Conservation (phyloP, 1,140 invertebrate species). For the Pararge aegeria region DNA sequence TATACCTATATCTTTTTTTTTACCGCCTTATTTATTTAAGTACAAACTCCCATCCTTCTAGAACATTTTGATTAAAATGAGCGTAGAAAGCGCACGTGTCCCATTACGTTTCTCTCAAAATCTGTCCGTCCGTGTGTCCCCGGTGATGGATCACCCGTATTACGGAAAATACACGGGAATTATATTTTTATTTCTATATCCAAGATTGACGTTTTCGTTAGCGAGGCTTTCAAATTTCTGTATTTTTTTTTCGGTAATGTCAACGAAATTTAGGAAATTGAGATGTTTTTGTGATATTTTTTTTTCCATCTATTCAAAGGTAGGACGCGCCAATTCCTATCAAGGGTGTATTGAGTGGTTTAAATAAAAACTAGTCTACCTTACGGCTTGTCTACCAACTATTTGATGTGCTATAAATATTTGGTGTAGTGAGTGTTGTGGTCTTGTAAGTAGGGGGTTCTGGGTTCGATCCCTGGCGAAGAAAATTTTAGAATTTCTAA, state of each 20-base stretch:
- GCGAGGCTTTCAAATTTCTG: conserved; percentile 21
- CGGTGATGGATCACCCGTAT: conserved; percentile 30
- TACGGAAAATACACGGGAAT: conserved; percentile 24
- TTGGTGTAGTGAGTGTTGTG: too few relatives aligned
- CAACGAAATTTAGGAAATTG: conserved; percentile 28
- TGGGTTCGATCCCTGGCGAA: too few relatives aligned
- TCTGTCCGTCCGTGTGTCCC: conserved; percentile 32
- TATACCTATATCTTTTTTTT: conserved; percentile 11
- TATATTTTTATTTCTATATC: conserved; percentile 40
- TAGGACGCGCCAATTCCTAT: too few relatives aligned
- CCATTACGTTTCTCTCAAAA: conserved; percentile 32
- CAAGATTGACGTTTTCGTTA: conserved; percentile 42
- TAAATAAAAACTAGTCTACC: too few relatives aligned
- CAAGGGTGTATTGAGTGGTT: too few relatives aligned
- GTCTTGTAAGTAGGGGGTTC: too few relatives aligned
- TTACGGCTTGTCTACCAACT: too few relatives aligned
- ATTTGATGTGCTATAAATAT: too few relatives aligned
- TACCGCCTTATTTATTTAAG: too few relatives aligned
- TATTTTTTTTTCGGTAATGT: conserved; percentile 27
- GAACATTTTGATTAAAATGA: conserved; percentile 23
- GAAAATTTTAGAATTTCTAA: too few relatives aligned
- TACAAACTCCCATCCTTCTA: conserved; percentile 17
- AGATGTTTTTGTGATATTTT: conserved; percentile 11
- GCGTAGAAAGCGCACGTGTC: conserved; percentile 26
- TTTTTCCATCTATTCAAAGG: not conserved